These are phyloP conservation scores for Episyrphus balteatus DNA, from an alignment of 1,140 invertebrate species.

Conservation along the genomic window DNA sequence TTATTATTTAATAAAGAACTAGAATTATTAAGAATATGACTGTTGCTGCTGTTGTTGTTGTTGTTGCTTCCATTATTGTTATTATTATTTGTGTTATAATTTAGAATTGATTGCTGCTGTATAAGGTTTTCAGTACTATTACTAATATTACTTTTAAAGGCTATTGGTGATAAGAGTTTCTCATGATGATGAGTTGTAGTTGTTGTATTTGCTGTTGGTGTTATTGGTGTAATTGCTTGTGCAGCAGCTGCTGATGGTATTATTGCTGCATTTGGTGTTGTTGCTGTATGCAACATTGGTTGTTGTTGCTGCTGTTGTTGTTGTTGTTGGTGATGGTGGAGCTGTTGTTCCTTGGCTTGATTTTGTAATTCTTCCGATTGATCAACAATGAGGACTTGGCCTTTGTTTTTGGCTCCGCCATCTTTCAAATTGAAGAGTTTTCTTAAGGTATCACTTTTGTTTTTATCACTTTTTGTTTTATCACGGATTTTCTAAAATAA, in stretches of 20 bases:
- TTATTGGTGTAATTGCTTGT: conserved; percentile 3
- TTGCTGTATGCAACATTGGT: neutral
- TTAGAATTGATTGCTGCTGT: too few species aligned
- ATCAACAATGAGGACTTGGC: conserved; percentile 35
- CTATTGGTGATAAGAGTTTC: too few species aligned
- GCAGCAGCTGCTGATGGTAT: conserved; percentile 3
- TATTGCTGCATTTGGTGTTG: conserved; percentile 7
- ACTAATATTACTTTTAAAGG: neutral
- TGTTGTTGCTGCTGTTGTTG: conserved; percentile 8
- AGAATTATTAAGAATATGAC: neutral
- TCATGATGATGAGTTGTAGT: too few species aligned
- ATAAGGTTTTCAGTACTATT: neutral
- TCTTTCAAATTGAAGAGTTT: conserved; percentile 54
- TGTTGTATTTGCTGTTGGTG: neutral
- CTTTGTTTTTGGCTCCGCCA: conserved; percentile 42
- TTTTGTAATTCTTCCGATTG: conserved; percentile 25
- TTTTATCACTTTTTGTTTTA: conserved; percentile 44
- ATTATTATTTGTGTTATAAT: neutral
- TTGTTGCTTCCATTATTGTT: neutral
- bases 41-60: neutral
- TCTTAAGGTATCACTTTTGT: conserved; percentile 56
- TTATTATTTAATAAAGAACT: neutral
- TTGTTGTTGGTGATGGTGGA: conserved; percentile 3
- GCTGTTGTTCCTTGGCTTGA: conserved; percentile 11
- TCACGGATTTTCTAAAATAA: conserved; percentile 20